A percentile compares a stretch with the other conserved stretches of the same genome.
These are phyloP conservation scores for Pseudorhiza aurosa DNA, from an alignment of 30 jellyfish, hydroid and myxozoan species.

Conservation along the genomic window DNA sequence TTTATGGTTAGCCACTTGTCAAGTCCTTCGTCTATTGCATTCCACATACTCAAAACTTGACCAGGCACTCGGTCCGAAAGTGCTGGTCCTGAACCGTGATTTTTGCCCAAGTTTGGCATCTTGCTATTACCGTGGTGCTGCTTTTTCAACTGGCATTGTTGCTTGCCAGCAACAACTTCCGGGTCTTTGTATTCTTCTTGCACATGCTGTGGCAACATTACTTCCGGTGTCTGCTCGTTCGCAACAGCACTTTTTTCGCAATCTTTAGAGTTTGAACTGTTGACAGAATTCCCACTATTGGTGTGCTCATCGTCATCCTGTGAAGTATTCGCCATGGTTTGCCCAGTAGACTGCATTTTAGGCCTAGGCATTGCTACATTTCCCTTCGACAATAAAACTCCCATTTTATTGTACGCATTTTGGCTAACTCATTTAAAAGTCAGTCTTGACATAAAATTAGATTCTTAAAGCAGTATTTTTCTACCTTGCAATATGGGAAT, in stretches of 20 bases:
- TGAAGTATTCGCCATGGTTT: too few relatives aligned
- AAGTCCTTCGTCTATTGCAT: slow-evolving; percentile 15
- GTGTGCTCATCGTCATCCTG: too few relatives aligned
- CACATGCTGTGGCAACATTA: neutral
- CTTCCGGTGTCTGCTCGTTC: neutral
- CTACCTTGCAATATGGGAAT: too few relatives aligned
- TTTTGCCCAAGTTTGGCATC: neutral
- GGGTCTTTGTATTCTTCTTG: neutral
- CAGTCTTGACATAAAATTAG: too few relatives aligned
- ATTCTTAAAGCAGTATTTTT: too few relatives aligned
- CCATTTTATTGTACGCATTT: too few relatives aligned
- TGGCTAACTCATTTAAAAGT: too few relatives aligned
- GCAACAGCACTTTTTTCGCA: neutral
- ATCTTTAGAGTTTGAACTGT: too few relatives aligned
- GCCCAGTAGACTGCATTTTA: too few relatives aligned
- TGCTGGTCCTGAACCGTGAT: neutral
- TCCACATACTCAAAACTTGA: slow-evolving; percentile 5
- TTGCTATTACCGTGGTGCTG: neutral
- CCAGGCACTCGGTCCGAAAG: neutral
- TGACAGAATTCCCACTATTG: too few relatives aligned
- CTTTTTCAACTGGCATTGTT: neutral
- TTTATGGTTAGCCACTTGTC: slow-evolving; percentile 15
- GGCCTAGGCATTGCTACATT: too few relatives aligned
- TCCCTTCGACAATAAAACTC: too few relatives aligned
- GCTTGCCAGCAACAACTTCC: neutral